Evolutionary conservation across 2,888 invertebrate species (phyloP), one percentile per base, ranked within the genome.

Genomic region (Cephus sareptanus): DNA sequence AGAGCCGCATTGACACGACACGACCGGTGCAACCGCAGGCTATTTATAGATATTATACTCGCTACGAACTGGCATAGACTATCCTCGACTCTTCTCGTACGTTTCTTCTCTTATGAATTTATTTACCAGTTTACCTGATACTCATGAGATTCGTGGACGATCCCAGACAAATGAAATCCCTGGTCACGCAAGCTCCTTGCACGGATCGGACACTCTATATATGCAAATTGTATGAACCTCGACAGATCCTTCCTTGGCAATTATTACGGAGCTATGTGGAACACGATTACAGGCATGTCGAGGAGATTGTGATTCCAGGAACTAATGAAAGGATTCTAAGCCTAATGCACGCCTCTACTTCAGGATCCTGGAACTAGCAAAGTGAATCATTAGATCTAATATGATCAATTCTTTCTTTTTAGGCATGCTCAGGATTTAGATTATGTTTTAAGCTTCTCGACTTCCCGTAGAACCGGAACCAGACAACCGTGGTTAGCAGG

Each of bases 261-360:
- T 83, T 78, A 80, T 78, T 83, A 78, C 70, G 76, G 40, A 69
- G 56, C 74, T 79, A 83, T 82, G 80, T 80, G 81, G 81, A 80
- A 79, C 82, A 78, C 77, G 79, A 80, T 83, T 81, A 79, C 79
- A 74, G 76, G 76, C 75, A 73, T 83, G 75, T 80, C 77, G 79
- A 56, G 80, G 83, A 81, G 81, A 84, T 80, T 77, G 83, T 74
- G 77, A 80, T 83, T 82, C 81, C 80, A 69, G 40, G 81, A 81
- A 75, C 76, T 80, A 71, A 77, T 76, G 79, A 81, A 81, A 79
- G 78, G 71, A 76, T 76, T 79, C 76, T 73, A 70, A 37, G 74
- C 71, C 56, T 23, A 56, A 56, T 23, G 56, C 56, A 2, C 56
- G 23, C 23, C 23, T 56, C 56, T 23, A 56, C 15, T 40, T 40